phyloP scores from a whole-genome alignment of 2,888 invertebrate species.

The Coleophora deauratella region DNA sequence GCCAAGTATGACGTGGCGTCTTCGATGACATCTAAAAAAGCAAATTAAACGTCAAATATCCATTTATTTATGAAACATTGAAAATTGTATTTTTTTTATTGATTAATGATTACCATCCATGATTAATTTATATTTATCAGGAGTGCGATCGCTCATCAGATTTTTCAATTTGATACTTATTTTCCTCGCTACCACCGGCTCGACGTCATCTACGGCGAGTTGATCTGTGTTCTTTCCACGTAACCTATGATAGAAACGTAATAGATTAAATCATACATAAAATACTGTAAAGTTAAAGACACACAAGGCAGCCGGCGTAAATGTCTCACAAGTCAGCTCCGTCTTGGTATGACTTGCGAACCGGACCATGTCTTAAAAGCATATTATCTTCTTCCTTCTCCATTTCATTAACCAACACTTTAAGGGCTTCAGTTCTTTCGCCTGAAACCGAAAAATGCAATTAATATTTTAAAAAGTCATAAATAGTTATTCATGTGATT shows the following conservation, averaged over 20 bases:
- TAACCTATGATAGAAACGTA: slow-evolving; percentile 28
- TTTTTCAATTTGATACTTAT: slow-evolving; percentile 49
- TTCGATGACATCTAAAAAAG: slow-evolving; percentile 49
- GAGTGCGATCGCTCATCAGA: slow-evolving; percentile 28
- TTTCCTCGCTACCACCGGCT: slow-evolving; percentile 53
- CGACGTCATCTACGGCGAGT: slow-evolving; percentile 32
- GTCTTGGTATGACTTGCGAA: slow-evolving; percentile 42
- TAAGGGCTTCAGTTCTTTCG: slow-evolving; percentile 44
- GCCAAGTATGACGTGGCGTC: slow-evolving; percentile 51
- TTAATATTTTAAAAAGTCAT: neutral
- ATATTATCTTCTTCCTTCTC: slow-evolving; percentile 32
- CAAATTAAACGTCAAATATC: no score
- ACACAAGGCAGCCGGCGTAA: no score
- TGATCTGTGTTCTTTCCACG: slow-evolving; percentile 45
- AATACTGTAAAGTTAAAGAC: no score
- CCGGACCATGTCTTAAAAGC: slow-evolving; percentile 48
- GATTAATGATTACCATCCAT: slow-evolving; percentile 36
- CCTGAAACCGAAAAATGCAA: slow-evolving; percentile 22
- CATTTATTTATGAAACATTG: no score
- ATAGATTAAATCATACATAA: neutral
- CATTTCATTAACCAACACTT: slow-evolving; percentile 36
- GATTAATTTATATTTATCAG: slow-evolving; percentile 27
- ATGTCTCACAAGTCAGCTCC: slow-evolving; percentile 41
- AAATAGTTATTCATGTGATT: no score
- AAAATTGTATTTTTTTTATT: no score